These are phyloP conservation scores for Gallinago jamesoni DNA, from an alignment of 2,113 vertebrate genomes.

Conservation along the genomic window DNA sequence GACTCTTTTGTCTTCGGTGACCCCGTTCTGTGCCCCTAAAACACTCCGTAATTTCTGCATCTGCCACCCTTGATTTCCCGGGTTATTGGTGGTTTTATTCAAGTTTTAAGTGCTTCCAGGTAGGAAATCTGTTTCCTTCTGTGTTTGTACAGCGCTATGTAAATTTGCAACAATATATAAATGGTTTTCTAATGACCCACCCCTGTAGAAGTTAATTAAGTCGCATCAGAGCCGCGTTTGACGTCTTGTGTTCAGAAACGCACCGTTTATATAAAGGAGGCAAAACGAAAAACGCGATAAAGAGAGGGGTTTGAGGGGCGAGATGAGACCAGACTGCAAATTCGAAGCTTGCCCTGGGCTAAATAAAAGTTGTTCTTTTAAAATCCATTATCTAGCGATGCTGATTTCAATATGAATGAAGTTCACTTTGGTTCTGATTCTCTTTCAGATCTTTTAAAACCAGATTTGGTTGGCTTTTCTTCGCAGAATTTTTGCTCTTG, in stretches of 20 bases:
- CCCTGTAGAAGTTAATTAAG: not conserved
- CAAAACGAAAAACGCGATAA: not conserved
- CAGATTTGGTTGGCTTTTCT: not conserved
- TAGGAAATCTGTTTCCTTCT: not conserved
- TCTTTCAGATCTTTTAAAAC: not conserved
- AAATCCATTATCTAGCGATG: not conserved
- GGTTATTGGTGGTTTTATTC: not conserved
- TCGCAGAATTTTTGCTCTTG: not conserved
- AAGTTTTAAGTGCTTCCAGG: not conserved
- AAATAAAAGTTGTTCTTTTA: not conserved
- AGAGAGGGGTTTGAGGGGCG: not conserved
- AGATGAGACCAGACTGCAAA: conserved; percentile 26
- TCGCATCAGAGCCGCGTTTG: not conserved
- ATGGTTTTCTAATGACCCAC: not conserved
- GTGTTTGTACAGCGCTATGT: not conserved
- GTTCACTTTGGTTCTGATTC: conserved; percentile 2
- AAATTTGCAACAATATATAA: not conserved
- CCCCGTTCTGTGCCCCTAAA: not conserved
- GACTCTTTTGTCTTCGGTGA: not conserved
- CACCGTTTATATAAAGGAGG: not conserved
- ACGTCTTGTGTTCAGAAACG: not conserved
- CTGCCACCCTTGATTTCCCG: not conserved
- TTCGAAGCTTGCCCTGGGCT: not conserved
- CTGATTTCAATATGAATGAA: conserved; percentile 20
- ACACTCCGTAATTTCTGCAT: not conserved